Conservation (phyloP, 1,140 invertebrate genomes). For the Cydia fagiglandana region DNA sequence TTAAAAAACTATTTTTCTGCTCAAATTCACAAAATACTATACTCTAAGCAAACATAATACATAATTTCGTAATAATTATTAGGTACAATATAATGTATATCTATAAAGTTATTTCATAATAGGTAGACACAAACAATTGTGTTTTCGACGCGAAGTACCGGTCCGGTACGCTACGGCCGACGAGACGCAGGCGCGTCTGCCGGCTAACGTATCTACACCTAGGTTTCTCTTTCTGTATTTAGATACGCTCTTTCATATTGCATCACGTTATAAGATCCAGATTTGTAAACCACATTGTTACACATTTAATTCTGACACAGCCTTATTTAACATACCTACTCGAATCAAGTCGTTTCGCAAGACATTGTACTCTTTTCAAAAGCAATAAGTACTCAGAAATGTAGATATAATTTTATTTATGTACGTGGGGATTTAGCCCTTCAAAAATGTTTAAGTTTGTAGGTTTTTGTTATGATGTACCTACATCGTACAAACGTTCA, state of each 20-base stretch:
- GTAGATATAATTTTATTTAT: slow-evolving; percentile 16
- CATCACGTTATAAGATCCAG: not conserved
- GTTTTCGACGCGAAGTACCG: slow-evolving; percentile 40
- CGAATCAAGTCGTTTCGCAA: slow-evolving; percentile 21
- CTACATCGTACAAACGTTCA: slow-evolving; percentile 46
- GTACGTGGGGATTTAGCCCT: slow-evolving; percentile 18
- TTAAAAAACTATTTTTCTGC: slow-evolving; percentile 79
- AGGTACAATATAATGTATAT: slow-evolving; percentile 57
- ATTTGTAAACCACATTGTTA: slow-evolving; percentile 4
- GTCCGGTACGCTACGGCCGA: not conserved
- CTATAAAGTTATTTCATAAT: slow-evolving; percentile 72
- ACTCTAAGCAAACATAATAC: slow-evolving; percentile 72
- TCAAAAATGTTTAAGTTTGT: slow-evolving; percentile 23
- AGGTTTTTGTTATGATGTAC: slow-evolving; percentile 4
- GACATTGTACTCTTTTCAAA: slow-evolving; percentile 8
- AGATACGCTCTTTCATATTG: not conserved
- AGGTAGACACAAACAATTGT: slow-evolving; percentile 66
- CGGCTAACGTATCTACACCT: not conserved
- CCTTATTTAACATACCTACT: slow-evolving; percentile 29
- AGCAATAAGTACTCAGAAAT: slow-evolving; percentile 28
- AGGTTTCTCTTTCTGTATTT: not conserved
- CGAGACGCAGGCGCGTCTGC: not conserved
- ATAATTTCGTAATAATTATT: slow-evolving; percentile 64
- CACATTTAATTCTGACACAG: slow-evolving; percentile 31
- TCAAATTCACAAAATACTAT: slow-evolving; percentile 77